phyloP scores from a whole-genome alignment of 2,797 vertebrate species.

The Cynopterus sphinx region DNA sequence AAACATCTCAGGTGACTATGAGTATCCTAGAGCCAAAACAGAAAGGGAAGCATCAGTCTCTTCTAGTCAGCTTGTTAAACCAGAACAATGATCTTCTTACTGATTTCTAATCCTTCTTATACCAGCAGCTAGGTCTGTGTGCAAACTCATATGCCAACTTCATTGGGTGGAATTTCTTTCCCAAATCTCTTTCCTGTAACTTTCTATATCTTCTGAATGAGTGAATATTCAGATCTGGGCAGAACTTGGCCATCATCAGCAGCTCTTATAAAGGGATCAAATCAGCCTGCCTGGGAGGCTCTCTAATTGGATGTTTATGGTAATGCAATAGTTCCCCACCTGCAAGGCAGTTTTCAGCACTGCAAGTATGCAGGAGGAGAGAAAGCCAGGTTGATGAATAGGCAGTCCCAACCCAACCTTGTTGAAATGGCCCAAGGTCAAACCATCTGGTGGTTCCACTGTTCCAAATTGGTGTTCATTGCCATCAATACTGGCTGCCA shows the following conservation, averaged over 20 bases:
- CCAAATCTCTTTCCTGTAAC: slow-evolving; percentile 10
- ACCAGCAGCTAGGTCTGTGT: background rate
- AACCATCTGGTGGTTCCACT: background rate
- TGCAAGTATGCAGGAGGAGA: background rate
- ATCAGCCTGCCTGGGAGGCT: slow-evolving; percentile 26
- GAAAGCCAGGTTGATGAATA: slow-evolving; percentile 38
- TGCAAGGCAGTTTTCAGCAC: slow-evolving; percentile 39
- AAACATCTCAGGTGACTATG: background rate
- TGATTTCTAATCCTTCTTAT: slow-evolving; percentile 28
- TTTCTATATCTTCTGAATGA: slow-evolving; percentile 6
- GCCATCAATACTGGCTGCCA: background rate
- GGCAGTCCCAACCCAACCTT: background rate
- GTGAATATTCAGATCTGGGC: slow-evolving; percentile 43
- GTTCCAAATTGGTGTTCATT: background rate
- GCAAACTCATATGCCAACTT: background rate
- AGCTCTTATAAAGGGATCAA: slow-evolving; percentile 33
- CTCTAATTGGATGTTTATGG: slow-evolving; percentile 66
- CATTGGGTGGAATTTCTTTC: background rate
- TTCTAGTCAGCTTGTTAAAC: background rate
- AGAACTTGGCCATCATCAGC: slow-evolving; percentile 10
- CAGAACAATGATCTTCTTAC: background rate
- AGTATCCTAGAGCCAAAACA: slow-evolving; percentile 9
- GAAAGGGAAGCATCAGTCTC: background rate
- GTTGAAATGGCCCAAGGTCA: slow-evolving; percentile 9
- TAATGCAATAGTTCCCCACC: slow-evolving; percentile 49